phyloP scores from a whole-genome alignment of 2,888 invertebrate species.

The Nemoura dubitans region DNA sequence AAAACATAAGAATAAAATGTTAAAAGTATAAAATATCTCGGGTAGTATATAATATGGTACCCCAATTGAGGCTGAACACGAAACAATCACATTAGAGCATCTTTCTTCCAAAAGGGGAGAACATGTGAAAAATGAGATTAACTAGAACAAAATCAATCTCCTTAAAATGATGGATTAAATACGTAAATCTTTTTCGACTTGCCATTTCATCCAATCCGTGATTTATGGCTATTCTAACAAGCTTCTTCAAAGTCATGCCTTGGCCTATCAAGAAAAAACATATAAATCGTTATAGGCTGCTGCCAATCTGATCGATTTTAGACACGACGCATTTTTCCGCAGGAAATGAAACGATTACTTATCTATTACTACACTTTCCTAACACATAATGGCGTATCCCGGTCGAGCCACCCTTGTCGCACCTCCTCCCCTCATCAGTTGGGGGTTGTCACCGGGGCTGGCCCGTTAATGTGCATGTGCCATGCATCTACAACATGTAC shows the following conservation, averaged over 20 bases:
- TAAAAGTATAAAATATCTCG: background rate
- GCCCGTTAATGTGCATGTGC: background rate
- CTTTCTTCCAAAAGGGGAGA: background rate
- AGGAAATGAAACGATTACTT: constrained; percentile 12
- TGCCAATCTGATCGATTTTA: background rate
- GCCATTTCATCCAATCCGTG: background rate
- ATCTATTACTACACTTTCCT: background rate
- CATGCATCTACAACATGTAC: background rate
- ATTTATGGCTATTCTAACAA: background rate
- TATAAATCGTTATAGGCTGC: constrained; percentile 12
- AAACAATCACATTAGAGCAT: background rate
- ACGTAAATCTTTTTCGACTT: constrained; percentile 12
- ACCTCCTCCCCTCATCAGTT: background rate
- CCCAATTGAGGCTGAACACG: background rate
- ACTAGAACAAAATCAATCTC: constrained; percentile 15
- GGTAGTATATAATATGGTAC: background rate
- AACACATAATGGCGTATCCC: background rate
- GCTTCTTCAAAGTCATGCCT: background rate
- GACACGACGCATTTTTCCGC: background rate
- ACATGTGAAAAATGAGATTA: constrained; percentile 1
- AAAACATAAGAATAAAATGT: too few relatives aligned
- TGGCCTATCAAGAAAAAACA: background rate
- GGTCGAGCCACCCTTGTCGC: background rate
- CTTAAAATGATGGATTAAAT: constrained; percentile 9
- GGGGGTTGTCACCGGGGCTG: background rate